Percentiles rank a stretch among this genome's conserved stretches.
Conservation (phyloP, 2,888 invertebrate genomes). For the Sesamia inferens region DNA sequence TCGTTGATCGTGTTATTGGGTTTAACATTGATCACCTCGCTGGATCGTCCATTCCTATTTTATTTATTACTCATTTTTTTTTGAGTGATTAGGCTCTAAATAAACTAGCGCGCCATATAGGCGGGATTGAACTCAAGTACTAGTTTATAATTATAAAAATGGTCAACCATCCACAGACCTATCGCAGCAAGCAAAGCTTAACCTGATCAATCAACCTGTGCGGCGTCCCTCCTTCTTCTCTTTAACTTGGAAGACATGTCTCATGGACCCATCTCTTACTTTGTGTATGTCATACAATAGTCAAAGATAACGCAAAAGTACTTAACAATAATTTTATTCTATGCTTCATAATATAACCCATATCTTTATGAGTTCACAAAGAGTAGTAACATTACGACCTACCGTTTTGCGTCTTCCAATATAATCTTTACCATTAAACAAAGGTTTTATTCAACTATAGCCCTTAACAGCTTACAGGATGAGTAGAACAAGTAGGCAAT, state of each 20-base stretch:
- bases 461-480: slow-evolving; percentile 29
- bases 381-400: slow-evolving; percentile 28
- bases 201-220: no score
- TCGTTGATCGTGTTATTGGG: no score
- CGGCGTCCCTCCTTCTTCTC: no score
- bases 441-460: slow-evolving; percentile 44
- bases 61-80: no score
- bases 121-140: no score
- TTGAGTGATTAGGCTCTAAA: no score
- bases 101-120: no score
- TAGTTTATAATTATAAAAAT: no score
- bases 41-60: no score
- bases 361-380: slow-evolving; percentile 4
- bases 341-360: not conserved
- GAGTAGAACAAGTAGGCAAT: slow-evolving; percentile 50
- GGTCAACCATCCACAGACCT: no score
- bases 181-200: no score
- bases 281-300: not conserved
- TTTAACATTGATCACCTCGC: no score
- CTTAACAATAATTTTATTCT: slow-evolving; percentile 2
- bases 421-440: slow-evolving; percentile 35
- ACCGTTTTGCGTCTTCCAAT: slow-evolving; percentile 26
- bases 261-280: not conserved
- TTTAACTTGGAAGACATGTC: not conserved
- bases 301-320: not conserved